phyloP scores from a whole-genome alignment of 1,140 invertebrate species.

The Drosophila mauritiana region DNA sequence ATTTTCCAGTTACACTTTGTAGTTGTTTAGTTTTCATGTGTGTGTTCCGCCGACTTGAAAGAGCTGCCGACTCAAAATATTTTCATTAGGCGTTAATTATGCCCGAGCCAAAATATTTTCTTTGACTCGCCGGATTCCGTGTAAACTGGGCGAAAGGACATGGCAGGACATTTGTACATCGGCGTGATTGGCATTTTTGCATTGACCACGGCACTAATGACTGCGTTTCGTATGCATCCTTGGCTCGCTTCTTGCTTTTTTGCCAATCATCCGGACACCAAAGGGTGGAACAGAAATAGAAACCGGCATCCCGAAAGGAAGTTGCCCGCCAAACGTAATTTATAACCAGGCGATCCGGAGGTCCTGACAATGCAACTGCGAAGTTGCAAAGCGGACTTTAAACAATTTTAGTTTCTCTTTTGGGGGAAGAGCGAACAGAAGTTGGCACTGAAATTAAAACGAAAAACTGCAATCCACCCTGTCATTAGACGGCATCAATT shows the following conservation, averaged over 20 bases:
- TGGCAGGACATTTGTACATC: slow-evolving; percentile 24
- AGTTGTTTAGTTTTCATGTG: slow-evolving; percentile 1
- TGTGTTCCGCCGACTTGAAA: slow-evolving; percentile 27
- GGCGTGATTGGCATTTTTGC: slow-evolving; percentile 30
- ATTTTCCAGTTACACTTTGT: slow-evolving; percentile 13
- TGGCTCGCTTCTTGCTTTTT: neutral
- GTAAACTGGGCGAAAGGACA: slow-evolving; percentile 6
- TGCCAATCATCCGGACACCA: slow-evolving; percentile 32
- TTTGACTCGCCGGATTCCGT: slow-evolving; percentile 6
- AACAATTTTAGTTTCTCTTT: neutral
- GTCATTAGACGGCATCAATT: slow-evolving; percentile 77
- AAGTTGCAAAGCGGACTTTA: slow-evolving; percentile 20
- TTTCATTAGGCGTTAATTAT: slow-evolving; percentile 58
- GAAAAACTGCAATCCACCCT: slow-evolving; percentile 77
- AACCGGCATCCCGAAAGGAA: slow-evolving; percentile 9
- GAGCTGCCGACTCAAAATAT: slow-evolving; percentile 42
- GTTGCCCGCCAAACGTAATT: slow-evolving; percentile 60
- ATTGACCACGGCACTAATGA: slow-evolving; percentile 33
- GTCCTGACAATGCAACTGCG: slow-evolving; percentile 61
- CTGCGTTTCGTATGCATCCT: slow-evolving; percentile 5
- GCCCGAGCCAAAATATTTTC: slow-evolving; percentile 42
- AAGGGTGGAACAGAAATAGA: slow-evolving; percentile 15
- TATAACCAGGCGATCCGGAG: slow-evolving; percentile 51
- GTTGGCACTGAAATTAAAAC: slow-evolving; percentile 71
- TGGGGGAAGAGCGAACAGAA: slow-evolving; percentile 43